Evolutionary conservation across 2,113 vertebrate genomes (phyloP).

Genomic region (Dicaeum eximium): DNA sequence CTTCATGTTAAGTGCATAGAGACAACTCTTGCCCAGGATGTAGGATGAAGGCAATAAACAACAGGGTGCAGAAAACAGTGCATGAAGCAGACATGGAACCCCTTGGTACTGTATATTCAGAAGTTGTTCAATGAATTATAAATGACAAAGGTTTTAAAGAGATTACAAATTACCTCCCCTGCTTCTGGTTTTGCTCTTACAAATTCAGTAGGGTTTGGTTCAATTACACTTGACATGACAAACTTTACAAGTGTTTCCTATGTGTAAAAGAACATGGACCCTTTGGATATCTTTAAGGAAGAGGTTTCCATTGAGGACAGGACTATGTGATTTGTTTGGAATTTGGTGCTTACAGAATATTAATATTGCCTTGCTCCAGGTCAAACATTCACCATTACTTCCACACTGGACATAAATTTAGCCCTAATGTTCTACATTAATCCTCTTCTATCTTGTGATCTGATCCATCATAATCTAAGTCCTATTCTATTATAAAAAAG

Average conservation of each 20-base stretch:
- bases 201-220: neutral
- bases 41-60: neutral
- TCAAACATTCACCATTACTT: neutral
- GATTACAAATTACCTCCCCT: neutral
- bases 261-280: neutral
- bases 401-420: neutral
- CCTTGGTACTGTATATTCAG: neutral
- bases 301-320: neutral
- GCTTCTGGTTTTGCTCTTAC: constrained; percentile 8
- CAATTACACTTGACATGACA: constrained; percentile 8
- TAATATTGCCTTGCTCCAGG: neutral
- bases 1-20: neutral
- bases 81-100: neutral
- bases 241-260: constrained; percentile 1
- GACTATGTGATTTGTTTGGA: neutral
- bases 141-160: neutral
- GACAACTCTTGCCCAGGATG: neutral
- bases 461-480: neutral
- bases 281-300: constrained; percentile 16
- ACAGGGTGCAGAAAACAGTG: neutral
- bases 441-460: neutral
- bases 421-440: neutral
- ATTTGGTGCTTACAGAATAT: neutral
- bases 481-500: neutral
- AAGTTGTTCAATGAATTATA: neutral